phyloP scores from a whole-genome alignment of 2,888 invertebrate species.

The Agrotis ipsilon region DNA sequence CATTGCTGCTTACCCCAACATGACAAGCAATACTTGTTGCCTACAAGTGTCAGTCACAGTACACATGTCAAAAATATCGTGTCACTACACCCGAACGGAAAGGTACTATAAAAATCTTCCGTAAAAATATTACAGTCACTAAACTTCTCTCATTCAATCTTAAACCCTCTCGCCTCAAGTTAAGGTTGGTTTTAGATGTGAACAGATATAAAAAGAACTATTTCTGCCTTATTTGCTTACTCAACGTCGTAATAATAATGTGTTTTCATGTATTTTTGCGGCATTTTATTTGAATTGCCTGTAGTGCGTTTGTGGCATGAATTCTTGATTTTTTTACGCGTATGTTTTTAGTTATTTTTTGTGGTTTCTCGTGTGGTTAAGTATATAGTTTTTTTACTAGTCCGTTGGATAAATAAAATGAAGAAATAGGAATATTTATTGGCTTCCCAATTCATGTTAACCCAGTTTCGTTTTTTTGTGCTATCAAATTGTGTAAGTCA shows the following conservation, averaged over 20 bases:
- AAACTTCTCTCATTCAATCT: constrained; percentile 14
- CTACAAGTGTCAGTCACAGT: constrained; percentile 65
- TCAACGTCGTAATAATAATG: constrained; percentile 70
- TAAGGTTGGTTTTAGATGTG: constrained; percentile 48
- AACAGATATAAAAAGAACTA: constrained; percentile 53
- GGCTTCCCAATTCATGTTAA: too few relatives aligned
- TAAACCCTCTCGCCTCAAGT: constrained; percentile 16
- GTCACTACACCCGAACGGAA: constrained; percentile 57
- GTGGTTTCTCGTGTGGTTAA: neutral
- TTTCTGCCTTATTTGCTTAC: constrained; percentile 71
- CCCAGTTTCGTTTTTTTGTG: too few relatives aligned
- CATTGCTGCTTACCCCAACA: constrained; percentile 40
- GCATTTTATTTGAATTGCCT: constrained; percentile 54
- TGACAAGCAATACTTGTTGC: constrained; percentile 65
- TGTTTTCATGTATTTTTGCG: constrained; percentile 61
- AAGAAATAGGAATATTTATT: too few relatives aligned
- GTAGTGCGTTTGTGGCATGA: constrained; percentile 44
- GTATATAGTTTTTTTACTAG: neutral
- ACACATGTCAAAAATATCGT: constrained; percentile 65
- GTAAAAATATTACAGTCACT: constrained; percentile 61
- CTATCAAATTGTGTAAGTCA: too few relatives aligned
- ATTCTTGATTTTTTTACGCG: constrained; percentile 42
- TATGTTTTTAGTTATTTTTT: constrained; percentile 15
- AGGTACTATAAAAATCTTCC: constrained; percentile 67
- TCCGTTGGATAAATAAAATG: too few relatives aligned